Evolutionary conservation across 2,888 invertebrate species (phyloP).

Genomic region (Mimas tiliae): DNA sequence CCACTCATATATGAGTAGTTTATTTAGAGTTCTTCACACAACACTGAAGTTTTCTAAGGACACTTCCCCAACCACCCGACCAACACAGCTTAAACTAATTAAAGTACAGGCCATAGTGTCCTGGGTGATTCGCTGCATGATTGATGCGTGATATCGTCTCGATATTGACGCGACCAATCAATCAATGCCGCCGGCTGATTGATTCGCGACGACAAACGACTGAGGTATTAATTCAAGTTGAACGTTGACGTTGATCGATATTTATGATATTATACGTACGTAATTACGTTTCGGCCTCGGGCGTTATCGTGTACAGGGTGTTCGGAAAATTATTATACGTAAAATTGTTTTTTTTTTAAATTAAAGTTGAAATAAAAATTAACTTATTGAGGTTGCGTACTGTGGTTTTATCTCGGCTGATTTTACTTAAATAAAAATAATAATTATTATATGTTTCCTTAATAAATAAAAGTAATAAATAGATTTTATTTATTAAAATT

Average conservation of each 20-base stretch:
- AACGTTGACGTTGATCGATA: conserved; percentile 69
- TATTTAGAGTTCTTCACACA: too few species aligned
- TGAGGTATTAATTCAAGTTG: conserved; percentile 73
- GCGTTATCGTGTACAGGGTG: conserved; percentile 5
- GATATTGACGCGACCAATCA: conserved; percentile 65
- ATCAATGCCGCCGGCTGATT: conserved; percentile 70
- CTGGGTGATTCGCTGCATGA: conserved; percentile 45
- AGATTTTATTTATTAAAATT: too few species aligned
- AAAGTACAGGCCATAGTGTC: conserved; percentile 17
- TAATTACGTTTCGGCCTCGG: conserved; percentile 27
- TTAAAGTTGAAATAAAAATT: too few species aligned
- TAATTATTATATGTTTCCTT: too few species aligned
- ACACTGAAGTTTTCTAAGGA: too few species aligned
- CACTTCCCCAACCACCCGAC: too few species aligned
- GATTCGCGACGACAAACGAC: conserved; percentile 74
- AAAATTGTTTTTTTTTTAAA: too few species aligned
- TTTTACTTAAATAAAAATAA: too few species aligned
- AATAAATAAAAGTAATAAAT: too few species aligned
- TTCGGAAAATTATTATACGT: not conserved
- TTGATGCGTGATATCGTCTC: conserved; percentile 63
- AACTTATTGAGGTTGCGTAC: too few species aligned
- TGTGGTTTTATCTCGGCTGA: too few species aligned
- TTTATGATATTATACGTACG: conserved; percentile 61
- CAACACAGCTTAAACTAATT: not conserved
- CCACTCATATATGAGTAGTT: too few species aligned